Conservation (phyloP, 2,888 invertebrate genomes). For the Zhengitettix transpicula region DNA sequence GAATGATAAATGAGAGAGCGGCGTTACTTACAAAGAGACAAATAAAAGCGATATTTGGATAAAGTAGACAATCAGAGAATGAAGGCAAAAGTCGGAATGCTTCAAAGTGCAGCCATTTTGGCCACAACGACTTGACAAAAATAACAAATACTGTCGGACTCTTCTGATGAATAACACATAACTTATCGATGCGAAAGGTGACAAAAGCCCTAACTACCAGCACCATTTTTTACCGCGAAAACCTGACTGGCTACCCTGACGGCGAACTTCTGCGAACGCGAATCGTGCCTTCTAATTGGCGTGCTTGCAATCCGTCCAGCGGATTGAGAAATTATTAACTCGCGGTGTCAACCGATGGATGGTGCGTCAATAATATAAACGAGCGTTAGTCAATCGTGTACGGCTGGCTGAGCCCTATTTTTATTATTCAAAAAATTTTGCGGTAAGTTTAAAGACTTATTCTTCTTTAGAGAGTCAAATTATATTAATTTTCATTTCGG, state of each 20-base stretch:
- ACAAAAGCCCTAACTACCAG: not conserved
- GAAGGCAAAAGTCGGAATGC: too few relatives aligned
- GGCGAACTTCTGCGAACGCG: not conserved
- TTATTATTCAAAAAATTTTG: too few relatives aligned
- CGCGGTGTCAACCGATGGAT: too few relatives aligned
- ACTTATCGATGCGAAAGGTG: not conserved
- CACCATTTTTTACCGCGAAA: not conserved
- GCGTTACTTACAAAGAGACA: not conserved
- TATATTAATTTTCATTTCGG: too few relatives aligned
- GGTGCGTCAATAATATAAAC: too few relatives aligned
- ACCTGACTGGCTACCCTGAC: not conserved
- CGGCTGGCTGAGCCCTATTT: too few relatives aligned
- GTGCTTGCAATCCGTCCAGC: not conserved
- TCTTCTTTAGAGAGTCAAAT: too few relatives aligned
- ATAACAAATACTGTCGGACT: constrained; percentile 1
- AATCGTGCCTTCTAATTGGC: not conserved
- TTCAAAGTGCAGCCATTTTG: not conserved
- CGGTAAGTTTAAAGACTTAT: too few relatives aligned
- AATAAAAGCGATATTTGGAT: too few relatives aligned
- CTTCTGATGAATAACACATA: constrained; percentile 5
- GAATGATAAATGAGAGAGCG: not conserved
- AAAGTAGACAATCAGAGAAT: too few relatives aligned
- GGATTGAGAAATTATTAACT: too few relatives aligned
- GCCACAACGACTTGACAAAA: not conserved
- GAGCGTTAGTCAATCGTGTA: too few relatives aligned